Base-by-base conservation (phyloP, 1,140 invertebrate genomes). In the Heliothis virescens region DNA sequence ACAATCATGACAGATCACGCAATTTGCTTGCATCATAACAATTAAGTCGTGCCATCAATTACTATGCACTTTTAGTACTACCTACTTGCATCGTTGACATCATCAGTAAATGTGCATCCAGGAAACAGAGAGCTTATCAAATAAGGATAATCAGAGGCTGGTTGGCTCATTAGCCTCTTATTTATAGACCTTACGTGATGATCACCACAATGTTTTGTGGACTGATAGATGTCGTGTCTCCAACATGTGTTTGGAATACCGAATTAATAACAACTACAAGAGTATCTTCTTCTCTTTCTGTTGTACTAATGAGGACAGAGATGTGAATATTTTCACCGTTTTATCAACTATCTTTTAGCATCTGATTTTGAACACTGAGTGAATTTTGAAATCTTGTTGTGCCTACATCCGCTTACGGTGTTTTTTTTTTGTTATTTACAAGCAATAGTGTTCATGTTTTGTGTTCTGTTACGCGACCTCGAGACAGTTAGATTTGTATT, bases 131-230 rank as follows among this genome's bases (percentile, higher is more conserved):
- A 50, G 21, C 26, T 52, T 34, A 52, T 55, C 26, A 48, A 76
- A 75, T 18, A 52, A 76, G 74, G 60, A 76, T 76, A 65, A 53
- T 65, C 73, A 75, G 74, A 52, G 18, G 48, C 48, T 71, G 67
- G n/a, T 52, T 50, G 52, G 21, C 88, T 92, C 91, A 92, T 91
- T 91, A 87, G 75, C 63, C 21, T 63, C 74, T 85, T 84, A 91
- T 92, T 92, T 91, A 92, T 87, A 59, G 81, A 65, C 18, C 15
- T 77, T 90, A 92, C 91, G 91, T 92, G 91, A 88, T 82, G 80
- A 82, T 84, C 86, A 87, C 81, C 73, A 73, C 81, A 82, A 88
- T 83, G 82, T 85, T 84, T 84, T 85, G 83, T 84, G 85, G 86
- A 85, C 78, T 92, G 91, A 92, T 91, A 82, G 73, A 92, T 91